Evolutionary conservation across 2,888 invertebrate species (phyloP).

Genomic region (Leucozona laternaria): DNA sequence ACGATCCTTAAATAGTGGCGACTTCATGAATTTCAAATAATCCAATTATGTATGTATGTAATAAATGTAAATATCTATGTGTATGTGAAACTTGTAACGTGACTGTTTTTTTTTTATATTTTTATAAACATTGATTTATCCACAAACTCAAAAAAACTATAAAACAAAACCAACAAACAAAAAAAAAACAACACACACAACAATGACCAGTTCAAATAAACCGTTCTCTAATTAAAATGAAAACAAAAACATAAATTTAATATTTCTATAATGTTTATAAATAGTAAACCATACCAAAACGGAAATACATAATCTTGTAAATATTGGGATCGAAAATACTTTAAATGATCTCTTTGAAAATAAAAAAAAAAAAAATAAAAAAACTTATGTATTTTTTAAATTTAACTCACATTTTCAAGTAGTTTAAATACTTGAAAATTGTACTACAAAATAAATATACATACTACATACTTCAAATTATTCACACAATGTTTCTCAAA

Average conservation of each 20-base stretch:
- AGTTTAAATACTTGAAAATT: slow-evolving; percentile 57
- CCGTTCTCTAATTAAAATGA: slow-evolving; percentile 25
- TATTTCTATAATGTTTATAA: slow-evolving; percentile 6
- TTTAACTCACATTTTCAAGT: slow-evolving; percentile 68
- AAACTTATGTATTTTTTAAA: slow-evolving; percentile 59
- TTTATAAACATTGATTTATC: slow-evolving; percentile 65
- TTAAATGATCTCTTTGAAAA: slow-evolving; percentile 54
- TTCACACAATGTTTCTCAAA: slow-evolving; percentile 69
- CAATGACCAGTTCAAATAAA: slow-evolving; percentile 44
- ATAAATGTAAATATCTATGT: slow-evolving; percentile 50
- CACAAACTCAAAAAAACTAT: slow-evolving; percentile 25
- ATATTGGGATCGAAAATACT: slow-evolving; percentile 64
- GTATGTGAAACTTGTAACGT: slow-evolving; percentile 33
- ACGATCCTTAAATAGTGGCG: not conserved
- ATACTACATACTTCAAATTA: slow-evolving; percentile 59
- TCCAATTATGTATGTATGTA: slow-evolving; percentile 29
- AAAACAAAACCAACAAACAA: slow-evolving; percentile 11
- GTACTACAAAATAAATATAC: slow-evolving; percentile 50
- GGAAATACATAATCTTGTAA: slow-evolving; percentile 66
- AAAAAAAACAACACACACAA: slow-evolving; percentile 2
- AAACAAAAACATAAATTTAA: slow-evolving; percentile 21
- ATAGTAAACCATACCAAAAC: slow-evolving; percentile 62
- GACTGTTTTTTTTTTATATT: slow-evolving; percentile 73
- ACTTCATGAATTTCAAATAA: slow-evolving; percentile 19
- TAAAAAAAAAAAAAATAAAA: slow-evolving; percentile 12